phyloP scores from a whole-genome alignment of 2,888 invertebrate genomes.

The Allygus modestus region DNA sequence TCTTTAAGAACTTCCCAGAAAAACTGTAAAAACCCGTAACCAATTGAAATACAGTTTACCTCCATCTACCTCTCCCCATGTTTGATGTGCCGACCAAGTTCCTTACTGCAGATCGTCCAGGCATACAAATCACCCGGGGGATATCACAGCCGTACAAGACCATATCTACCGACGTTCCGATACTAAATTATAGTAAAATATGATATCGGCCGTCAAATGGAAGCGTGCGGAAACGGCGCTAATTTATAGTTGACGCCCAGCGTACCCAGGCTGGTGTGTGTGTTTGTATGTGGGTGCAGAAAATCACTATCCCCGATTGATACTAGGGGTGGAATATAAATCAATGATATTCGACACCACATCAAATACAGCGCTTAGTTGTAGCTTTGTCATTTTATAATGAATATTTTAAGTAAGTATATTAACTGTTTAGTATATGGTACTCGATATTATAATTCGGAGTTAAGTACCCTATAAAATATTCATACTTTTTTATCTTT shows the following conservation, averaged over 20 bases:
- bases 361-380: background rate
- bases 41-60: too few species aligned
- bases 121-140: background rate
- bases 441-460: too few species aligned
- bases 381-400: background rate
- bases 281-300: background rate
- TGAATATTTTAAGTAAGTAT: background rate
- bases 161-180: constrained; percentile 28
- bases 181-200: constrained; percentile 23
- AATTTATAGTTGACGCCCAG: constrained; percentile 29
- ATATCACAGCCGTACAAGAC: constrained; percentile 25
- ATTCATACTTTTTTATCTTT: too few species aligned
- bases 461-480: too few species aligned
- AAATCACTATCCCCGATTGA: background rate
- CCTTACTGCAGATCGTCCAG: background rate
- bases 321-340: background rate
- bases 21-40: too few species aligned
- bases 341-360: background rate
- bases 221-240: constrained; percentile 24
- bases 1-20: too few species aligned
- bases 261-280: background rate
- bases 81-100: background rate
- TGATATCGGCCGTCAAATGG: constrained; percentile 27
- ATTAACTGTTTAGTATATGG: background rate
- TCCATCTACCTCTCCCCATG: too few species aligned